Conservation (phyloP, 1,140 invertebrate genomes). For the Alviniconcha marisindica region DNA sequence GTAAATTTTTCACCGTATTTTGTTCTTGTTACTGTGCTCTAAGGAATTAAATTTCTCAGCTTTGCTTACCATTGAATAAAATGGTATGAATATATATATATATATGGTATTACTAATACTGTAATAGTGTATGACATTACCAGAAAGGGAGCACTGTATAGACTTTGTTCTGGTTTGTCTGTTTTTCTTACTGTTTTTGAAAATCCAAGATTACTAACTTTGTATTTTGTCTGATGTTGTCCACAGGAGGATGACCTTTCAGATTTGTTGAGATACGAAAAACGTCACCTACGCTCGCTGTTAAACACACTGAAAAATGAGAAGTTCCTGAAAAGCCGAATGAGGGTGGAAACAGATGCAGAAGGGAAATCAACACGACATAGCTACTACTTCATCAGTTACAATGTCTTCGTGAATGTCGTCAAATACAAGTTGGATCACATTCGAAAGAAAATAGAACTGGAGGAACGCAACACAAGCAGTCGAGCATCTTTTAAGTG, state of each 20-base stretch:
- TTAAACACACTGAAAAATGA: constrained; percentile 92
- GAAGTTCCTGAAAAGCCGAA: constrained; percentile 93
- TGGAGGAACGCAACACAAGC: constrained; percentile 94
- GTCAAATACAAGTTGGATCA: constrained; percentile 96
- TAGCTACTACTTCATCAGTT: constrained; percentile 98
- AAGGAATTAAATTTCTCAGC: no score
- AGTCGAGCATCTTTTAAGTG: constrained; percentile 95
- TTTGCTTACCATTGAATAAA: no score
- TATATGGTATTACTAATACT: no score
- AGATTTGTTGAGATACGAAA: constrained; percentile 94
- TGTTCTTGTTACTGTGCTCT: no score
- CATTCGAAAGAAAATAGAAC: constrained; percentile 96
- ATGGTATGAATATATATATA: no score
- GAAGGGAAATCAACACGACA: constrained; percentile 98
- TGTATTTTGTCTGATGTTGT: not conserved
- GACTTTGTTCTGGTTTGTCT: no score
- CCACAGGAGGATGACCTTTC: constrained; percentile 92
- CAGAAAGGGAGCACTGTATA: no score
- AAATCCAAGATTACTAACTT: not conserved
- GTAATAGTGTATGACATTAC: no score
- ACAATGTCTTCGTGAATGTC: constrained; percentile 97
- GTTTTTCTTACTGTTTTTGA: not conserved
- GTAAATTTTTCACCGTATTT: no score
- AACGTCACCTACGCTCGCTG: constrained; percentile 92
- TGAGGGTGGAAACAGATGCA: constrained; percentile 95